Base-by-base conservation (phyloP, 2,888 invertebrate genomes). In the Scotopteryx bipunctaria region DNA sequence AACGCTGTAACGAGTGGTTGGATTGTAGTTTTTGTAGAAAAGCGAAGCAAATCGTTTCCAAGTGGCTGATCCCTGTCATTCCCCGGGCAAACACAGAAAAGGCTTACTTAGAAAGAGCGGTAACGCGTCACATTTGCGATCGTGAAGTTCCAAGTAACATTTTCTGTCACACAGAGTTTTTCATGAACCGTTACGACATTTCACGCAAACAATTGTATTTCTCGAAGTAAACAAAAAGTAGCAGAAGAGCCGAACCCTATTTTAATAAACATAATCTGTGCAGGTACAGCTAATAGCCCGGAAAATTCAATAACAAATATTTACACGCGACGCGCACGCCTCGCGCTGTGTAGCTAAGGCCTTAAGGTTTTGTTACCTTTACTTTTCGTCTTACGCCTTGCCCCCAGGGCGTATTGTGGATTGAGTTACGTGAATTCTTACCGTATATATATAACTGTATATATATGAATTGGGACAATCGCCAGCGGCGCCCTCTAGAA, bases 401-500 rank as follows among this genome's bases (percentile, higher is more conserved):
- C 56, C 63, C 59, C 38, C 14, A 52, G 49, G 64, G 61, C 50
- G 53, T 57, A 54, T 54, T 54, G 44, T 49, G 36, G 51, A 64
- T 64, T 63, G 64, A 63, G 62, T 64, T 62, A 64, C 59, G 52
- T 23, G 53, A 53, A 56, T 45, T 49, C 53, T 50, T 57, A 27
- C 27, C 27, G 9, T 25, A n/a, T 35, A 31, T 17, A 33, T 35
- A 16, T 29, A 21, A 35, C 17, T 33, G 21, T 42, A 38, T 47
- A 52, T 50, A 41, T 52, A 37, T 23, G 55, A 40, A 51, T 64
- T 57, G 65, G 60, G 67, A 72, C 71, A 66, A 66, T 61, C 60
- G 83, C 83, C 77, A 46, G 50, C 54, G 77, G 83, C 81, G 66
- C 71, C 73, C 69, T 74, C 73, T 73, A 63, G 76, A 78, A 83